phyloP scores from a whole-genome alignment of 2,113 vertebrate species.

The Lontra canadensis region DNA sequence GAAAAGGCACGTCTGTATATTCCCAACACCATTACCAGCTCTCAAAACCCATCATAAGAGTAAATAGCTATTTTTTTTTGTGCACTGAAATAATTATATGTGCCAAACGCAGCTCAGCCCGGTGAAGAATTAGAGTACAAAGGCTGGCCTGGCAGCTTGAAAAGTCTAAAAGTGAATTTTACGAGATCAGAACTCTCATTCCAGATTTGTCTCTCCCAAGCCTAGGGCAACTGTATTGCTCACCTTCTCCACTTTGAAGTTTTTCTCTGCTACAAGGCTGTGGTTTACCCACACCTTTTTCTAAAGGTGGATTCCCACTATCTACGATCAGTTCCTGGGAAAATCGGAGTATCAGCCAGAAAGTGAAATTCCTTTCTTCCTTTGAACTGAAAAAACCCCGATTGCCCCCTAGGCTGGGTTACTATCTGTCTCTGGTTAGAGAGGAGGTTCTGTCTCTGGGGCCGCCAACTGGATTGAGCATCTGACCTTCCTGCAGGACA shows the following conservation, averaged over 20 bases:
- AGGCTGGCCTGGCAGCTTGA: constrained; percentile 72
- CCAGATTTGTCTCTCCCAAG: constrained; percentile 86
- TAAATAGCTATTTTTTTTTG: constrained; percentile 4
- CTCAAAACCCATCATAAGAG: not conserved
- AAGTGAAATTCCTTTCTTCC: constrained; percentile 72
- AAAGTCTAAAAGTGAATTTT: constrained; percentile 76
- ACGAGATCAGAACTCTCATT: constrained; percentile 81
- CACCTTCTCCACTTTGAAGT: constrained; percentile 83
- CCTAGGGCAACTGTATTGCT: constrained; percentile 84
- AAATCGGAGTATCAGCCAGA: constrained; percentile 72
- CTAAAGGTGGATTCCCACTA: constrained; percentile 75
- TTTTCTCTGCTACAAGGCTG: constrained; percentile 73
- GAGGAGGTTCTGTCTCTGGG: accelerated
- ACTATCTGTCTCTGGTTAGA: not conserved
- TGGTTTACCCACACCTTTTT: constrained; percentile 78
- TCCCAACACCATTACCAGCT: not conserved
- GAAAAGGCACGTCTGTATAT: not conserved
- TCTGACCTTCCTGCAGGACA: not conserved
- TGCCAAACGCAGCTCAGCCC: constrained; percentile 64
- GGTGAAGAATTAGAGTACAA: constrained; percentile 67
- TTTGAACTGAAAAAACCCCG: constrained; percentile 71
- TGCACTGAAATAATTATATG: constrained; percentile 28
- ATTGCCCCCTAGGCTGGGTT: not conserved
- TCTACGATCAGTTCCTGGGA: constrained; percentile 77
- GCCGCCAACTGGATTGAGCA: not conserved